Base-by-base conservation (phyloP, 2,888 invertebrate genomes). In the Latrodectus elegans region DNA sequence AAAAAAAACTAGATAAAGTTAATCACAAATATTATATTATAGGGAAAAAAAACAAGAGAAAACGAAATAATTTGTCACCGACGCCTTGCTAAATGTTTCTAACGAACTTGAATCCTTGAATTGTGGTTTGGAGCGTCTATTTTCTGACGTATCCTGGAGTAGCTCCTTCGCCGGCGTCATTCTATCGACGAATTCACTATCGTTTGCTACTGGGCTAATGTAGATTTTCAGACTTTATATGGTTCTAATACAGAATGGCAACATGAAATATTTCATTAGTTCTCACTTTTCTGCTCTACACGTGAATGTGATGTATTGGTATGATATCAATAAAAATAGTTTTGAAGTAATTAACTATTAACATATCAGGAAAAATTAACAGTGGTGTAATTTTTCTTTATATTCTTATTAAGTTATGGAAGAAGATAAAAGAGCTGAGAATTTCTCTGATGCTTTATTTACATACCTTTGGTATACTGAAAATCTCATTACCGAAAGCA, bases 401-500 rank as follows among this genome's bases (percentile, higher is more conserved):
- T 6, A 60, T 6, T 60, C 60, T 12, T 60, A 12, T 4, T 15
- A 4, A 6, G 12, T 11, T 11, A 60, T 77, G 73, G 73, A 74
- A 53, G 22, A 26, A 1, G 81, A 81, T 53, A 81, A 26, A 67
- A 51, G 53, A 65, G 74, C 81, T 10, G 81, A 81, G 64, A 74
- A 26, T 11, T 81, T 81, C 38, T 81, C 81, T 17, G 81, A 81
- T 26, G 81, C 81, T 14, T 26, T 81, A 52, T 81, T 81, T 74
- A 81, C 73, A 11, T 81, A 81, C 15, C 67, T 81, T 10, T 81
- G 81, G 81, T 74, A 67, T 22, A 81, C 81, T 8, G 81, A 81
- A 67, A 81, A 81, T 65, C 65, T 81, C 15, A 26, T 81, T 38
- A 73, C 74, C 11, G 67, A 65, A 17, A 73, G 38, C 64, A 73